phyloP scores from a whole-genome alignment of 2,888 invertebrate species.

The Aphidoletes aphidimyza region DNA sequence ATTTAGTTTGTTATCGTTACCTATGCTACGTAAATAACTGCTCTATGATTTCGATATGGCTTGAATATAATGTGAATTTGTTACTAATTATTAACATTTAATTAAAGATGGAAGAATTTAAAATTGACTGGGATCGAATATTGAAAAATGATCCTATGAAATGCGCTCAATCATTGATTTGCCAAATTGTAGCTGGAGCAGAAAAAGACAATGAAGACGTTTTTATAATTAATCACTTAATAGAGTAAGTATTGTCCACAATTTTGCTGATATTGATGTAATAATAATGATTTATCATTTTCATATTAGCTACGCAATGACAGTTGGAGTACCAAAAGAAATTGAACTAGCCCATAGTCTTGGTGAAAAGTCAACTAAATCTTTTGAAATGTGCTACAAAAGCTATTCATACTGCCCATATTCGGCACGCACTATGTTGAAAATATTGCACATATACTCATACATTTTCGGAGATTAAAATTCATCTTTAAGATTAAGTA shows the following conservation, averaged over 20 bases:
- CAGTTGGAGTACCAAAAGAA: conserved; percentile 61
- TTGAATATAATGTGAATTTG: neutral
- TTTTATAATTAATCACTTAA: conserved; percentile 61
- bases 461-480: neutral
- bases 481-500: neutral
- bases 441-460: conserved; percentile 60
- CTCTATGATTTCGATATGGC: neutral
- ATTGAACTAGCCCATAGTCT: conserved; percentile 64
- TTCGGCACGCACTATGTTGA: conserved; percentile 65
- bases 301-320: conserved; percentile 56
- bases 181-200: conserved; percentile 65
- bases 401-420: conserved; percentile 66
- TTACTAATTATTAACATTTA: neutral
- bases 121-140: conserved; percentile 64
- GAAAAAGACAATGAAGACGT: conserved; percentile 62
- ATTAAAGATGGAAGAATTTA: conserved; percentile 26
- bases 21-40: neutral
- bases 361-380: conserved; percentile 61
- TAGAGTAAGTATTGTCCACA: conserved; percentile 60
- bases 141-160: conserved; percentile 64
- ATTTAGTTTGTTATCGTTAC: too few species aligned
- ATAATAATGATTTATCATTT: neutral
- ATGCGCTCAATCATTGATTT: conserved; percentile 65
- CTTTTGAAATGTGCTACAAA: conserved; percentile 62
- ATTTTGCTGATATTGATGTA: neutral